Evolutionary conservation across 1,140 invertebrate genomes (phyloP).

Genomic region (Bombus superbus): DNA sequence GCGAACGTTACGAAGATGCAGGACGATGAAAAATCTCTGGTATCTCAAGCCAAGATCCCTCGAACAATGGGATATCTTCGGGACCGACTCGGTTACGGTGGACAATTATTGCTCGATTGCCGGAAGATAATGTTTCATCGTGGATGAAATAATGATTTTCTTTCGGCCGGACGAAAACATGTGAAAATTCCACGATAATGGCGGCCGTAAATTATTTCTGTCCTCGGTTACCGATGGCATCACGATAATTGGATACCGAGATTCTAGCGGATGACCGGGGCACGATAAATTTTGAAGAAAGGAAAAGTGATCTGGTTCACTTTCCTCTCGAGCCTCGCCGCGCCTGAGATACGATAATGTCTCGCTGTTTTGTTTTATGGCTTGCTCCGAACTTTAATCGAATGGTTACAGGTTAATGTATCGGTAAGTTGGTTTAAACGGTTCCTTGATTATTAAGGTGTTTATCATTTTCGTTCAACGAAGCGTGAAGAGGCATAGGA

Average conservation of each 20-base stretch:
- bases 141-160: constrained; percentile 69
- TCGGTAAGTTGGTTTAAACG: not conserved
- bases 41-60: constrained; percentile 74
- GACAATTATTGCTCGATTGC: constrained; percentile 73
- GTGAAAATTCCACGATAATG: constrained; percentile 62
- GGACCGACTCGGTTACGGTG: constrained; percentile 61
- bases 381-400: constrained; percentile 3
- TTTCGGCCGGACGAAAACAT: constrained; percentile 56
- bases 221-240: constrained; percentile 40
- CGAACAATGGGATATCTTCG: constrained; percentile 76
- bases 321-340: not conserved
- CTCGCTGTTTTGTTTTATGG: not conserved
- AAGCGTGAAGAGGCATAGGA: not conserved
- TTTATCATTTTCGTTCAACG: not conserved
- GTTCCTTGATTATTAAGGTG: not conserved
- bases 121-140: constrained; percentile 70
- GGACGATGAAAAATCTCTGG: constrained; percentile 74
- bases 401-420: constrained; percentile 5
- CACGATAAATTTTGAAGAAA: constrained; percentile 47
- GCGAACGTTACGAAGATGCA: constrained; percentile 71
- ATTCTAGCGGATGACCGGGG: not conserved
- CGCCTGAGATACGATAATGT: not conserved
- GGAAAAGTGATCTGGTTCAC: constrained; percentile 37
- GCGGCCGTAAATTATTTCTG: constrained; percentile 54
- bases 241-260: constrained; percentile 50